Percentiles rank a stretch among this genome's conserved stretches.
Evolutionary conservation across 2,888 invertebrate species (phyloP).

Genomic region (Tolmerus cingulatus): DNA sequence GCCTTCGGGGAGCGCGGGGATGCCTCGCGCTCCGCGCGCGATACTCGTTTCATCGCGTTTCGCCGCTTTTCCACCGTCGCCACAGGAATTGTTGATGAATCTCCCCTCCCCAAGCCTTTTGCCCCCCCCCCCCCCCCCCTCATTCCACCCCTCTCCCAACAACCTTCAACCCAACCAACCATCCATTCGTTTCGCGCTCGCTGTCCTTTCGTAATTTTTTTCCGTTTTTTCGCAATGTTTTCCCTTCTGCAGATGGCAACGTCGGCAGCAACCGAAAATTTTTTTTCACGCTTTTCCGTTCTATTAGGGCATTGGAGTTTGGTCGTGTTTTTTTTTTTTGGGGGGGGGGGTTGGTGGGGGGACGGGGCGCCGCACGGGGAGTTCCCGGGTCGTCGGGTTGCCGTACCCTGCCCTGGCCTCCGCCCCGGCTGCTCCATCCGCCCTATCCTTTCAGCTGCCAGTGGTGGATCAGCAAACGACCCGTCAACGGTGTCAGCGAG

Average conservation of each 20-base stretch:
- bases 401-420: not conserved
- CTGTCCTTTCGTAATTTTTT: conserved; percentile 29
- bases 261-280: conserved; percentile 23
- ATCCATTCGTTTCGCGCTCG: not conserved
- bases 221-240: conserved; percentile 29
- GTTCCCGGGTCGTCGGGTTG: not conserved
- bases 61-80: conserved; percentile 26
- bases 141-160: no score
- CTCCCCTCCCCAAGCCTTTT: not conserved
- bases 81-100: conserved; percentile 25
- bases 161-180: no score
- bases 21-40: not conserved
- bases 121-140: no score
- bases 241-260: conserved; percentile 34
- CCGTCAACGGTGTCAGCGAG: conserved; percentile 30
- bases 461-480: conserved; percentile 37
- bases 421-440: not conserved
- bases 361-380: not conserved
- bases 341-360: not conserved
- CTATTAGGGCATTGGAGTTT: not conserved
- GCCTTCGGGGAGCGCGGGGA: not conserved
- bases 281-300: conserved; percentile 33
- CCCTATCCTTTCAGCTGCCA: not conserved
- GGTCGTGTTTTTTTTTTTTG: no score
- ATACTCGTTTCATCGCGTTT: conserved; percentile 21